Evolutionary conservation across 2,113 vertebrate species (phyloP), one percentile per base, ranked within the genome.

Genomic region (Psilopogon haemacephalus): DNA sequence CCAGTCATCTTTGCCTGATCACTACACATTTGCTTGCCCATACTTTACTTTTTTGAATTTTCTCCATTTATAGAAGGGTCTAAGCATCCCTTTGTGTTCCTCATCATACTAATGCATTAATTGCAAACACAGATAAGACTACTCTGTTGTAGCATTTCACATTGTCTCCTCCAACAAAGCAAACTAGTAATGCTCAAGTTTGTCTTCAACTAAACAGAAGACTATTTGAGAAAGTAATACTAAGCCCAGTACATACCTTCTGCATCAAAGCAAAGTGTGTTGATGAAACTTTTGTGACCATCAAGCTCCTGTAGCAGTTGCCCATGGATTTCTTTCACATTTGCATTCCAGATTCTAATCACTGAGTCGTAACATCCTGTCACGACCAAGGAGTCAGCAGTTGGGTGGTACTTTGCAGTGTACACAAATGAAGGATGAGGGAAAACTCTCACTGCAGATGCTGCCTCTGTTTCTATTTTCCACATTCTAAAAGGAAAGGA

Each of bases 361-460:
- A 99, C 88, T 24, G 98, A 95, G 95, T 99, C 99, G 1, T 98
- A 99, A 90, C 99, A 99, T 28, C 99, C 99, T 4, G 98, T 99
- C 79, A 98, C 97, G 12, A 98, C 98, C 75, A 99, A 94, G 9
- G 93, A 97, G 89, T 97, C 98, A 48, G 97, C 97, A 60, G 96
- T 30, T n/a, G 99, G 99, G 86, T 99, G 99, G 95, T 98, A 99
- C 95, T 98, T 98, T n/a, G 98, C 98, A 56, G 98, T 98, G 94
- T 99, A 99, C 73, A 99, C 98, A 94, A 99, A 99, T 14, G 98
- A 98, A 28, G 99, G 99, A 91, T 99, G 99, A 73, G 99, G 98
- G 59, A 99, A 98, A 90, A 99, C 98, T 96, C 98, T 98, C 86
- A 98, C 97, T 54, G 99, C 98, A 27, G 97, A 96, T 16, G 95